Percentiles rank a stretch among this genome's conserved stretches.
phyloP scores from a whole-genome alignment of 1,140 invertebrate genomes.

The Pseudomyrmex sp. region DNA sequence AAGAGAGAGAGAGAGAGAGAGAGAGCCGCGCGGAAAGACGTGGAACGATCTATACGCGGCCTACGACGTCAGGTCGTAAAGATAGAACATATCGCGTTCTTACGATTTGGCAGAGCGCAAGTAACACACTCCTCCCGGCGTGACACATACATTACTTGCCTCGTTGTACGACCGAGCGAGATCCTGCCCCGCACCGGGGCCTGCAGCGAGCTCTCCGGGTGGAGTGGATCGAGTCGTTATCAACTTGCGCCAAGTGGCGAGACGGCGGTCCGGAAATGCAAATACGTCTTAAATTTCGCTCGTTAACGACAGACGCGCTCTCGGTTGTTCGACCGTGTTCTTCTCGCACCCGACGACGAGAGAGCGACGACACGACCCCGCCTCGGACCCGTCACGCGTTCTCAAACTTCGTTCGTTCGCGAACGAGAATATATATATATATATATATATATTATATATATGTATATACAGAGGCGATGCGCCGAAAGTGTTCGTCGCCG shows the following conservation, averaged over 20 bases:
- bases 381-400: background rate
- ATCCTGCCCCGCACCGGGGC: background rate
- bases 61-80: slow-evolving; percentile 4
- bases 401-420: no score
- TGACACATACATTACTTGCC: slow-evolving; percentile 37
- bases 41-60: background rate
- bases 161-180: background rate
- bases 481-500: slow-evolving; percentile 1
- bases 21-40: slow-evolving; percentile 4
- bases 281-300: slow-evolving; percentile 83
- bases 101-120: slow-evolving; percentile 19
- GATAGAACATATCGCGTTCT: slow-evolving; percentile 40
- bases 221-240: slow-evolving; percentile 74
- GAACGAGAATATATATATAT: no score
- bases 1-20: no score
- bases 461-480: slow-evolving; percentile 11
- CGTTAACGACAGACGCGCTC: slow-evolving; percentile 81
- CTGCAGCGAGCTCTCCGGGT: background rate
- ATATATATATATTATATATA: background rate
- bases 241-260: slow-evolving; percentile 73
- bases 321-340: slow-evolving; percentile 39
- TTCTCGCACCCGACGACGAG: slow-evolving; percentile 22
- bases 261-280: slow-evolving; percentile 80
- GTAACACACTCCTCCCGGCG: background rate
- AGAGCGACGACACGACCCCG: slow-evolving; percentile 3